Evolutionary conservation across 2,113 vertebrate genomes (phyloP).

Genomic region (Onychorhynchus coronatus): DNA sequence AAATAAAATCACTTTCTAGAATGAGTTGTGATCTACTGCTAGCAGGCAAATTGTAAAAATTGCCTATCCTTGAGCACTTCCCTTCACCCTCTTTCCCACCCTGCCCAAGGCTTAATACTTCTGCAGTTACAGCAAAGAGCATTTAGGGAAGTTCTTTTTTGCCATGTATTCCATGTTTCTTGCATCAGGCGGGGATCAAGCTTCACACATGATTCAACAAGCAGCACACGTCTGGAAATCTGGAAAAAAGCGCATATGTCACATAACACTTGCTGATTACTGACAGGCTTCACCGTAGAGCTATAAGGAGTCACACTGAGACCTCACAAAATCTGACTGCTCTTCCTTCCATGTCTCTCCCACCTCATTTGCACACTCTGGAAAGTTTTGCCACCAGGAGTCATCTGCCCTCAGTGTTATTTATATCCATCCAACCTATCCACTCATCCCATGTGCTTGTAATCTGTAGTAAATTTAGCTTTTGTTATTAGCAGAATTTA

Average conservation of each 20-base stretch:
- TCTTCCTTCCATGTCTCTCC: not conserved
- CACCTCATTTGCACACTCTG: not conserved
- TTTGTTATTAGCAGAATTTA: not conserved
- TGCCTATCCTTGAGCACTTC: not conserved
- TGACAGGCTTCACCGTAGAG: not conserved
- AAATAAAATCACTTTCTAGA: not conserved
- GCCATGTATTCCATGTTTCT: not conserved
- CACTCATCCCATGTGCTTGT: not conserved
- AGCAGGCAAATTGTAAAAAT: not conserved
- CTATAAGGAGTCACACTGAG: not conserved
- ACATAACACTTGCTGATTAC: not conserved
- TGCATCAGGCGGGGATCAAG: not conserved
- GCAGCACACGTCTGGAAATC: not conserved
- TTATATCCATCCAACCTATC: not conserved
- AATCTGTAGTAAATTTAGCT: not conserved
- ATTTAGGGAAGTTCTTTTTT: not conserved
- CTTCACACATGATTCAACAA: not conserved
- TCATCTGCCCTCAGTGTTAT: not conserved
- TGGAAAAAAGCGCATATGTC: not conserved
- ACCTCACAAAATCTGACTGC: not conserved
- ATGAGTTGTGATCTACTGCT: not conserved
- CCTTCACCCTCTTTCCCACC: accelerated
- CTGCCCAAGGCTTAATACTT: not conserved
- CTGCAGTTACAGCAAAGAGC: not conserved
- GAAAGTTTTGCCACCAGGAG: not conserved